Percentiles rank a stretch among this genome's conserved stretches.
These are phyloP conservation scores for Lobophora halterata DNA, from an alignment of 2,888 invertebrate genomes.

Conservation along the genomic window DNA sequence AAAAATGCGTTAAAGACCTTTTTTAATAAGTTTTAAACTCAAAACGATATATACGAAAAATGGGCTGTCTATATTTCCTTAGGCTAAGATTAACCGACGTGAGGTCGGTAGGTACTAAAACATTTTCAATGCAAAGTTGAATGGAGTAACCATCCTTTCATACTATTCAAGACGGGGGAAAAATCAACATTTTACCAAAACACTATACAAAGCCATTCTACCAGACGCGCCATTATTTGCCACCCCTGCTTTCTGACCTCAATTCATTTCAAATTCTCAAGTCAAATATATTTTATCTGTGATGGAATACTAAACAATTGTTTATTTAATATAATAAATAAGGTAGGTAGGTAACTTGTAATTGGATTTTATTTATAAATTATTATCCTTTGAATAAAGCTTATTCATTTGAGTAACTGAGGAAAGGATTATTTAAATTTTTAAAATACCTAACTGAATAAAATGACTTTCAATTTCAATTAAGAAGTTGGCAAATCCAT, in stretches of 20 bases:
- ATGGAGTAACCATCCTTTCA: conserved; percentile 35
- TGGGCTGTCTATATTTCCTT: too few species aligned
- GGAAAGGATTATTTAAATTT: conserved; percentile 22
- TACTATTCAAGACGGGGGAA: conserved; percentile 35
- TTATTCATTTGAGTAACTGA: not conserved
- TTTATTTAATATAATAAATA: conserved; percentile 37
- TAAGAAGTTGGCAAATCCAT: conserved; percentile 57
- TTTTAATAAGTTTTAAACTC: too few species aligned
- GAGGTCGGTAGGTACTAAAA: too few species aligned
- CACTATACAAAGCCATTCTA: conserved; percentile 38
- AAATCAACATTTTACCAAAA: conserved; percentile 37
- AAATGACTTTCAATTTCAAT: conserved; percentile 48
- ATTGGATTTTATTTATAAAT: not conserved
- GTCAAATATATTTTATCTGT: conserved; percentile 40
- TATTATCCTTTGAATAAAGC: not conserved
- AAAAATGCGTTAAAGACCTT: too few species aligned
- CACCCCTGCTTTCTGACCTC: conserved; percentile 42
- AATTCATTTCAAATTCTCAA: conserved; percentile 46
- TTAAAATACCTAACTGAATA: conserved; percentile 50
- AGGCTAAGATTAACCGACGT: too few species aligned
- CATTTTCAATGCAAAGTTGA: conserved; percentile 35
- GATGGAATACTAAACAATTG: conserved; percentile 41
- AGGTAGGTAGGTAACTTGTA: conserved; percentile 5
- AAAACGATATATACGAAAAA: too few species aligned
- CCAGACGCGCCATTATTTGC: conserved; percentile 42